Percentiles rank a stretch among this genome's conserved stretches.
phyloP scores from a whole-genome alignment of 2,888 invertebrate species.

The Sesia apiformis region DNA sequence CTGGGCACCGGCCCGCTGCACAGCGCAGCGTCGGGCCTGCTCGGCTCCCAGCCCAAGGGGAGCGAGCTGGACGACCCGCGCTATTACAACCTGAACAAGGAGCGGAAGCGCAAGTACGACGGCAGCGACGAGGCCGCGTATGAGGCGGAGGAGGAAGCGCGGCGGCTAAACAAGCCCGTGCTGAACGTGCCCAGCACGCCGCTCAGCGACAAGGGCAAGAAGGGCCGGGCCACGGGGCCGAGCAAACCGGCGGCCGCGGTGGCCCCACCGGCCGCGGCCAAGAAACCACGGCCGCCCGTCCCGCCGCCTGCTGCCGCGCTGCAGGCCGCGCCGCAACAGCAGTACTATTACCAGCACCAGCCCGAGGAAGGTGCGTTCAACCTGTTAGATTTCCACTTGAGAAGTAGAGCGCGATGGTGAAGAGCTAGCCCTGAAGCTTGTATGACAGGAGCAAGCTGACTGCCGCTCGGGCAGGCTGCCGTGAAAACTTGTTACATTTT shows the following conservation, averaged over 20 bases:
- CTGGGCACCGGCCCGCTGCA: conserved; percentile 62
- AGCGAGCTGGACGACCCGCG: conserved; percentile 80
- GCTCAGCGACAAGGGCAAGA: conserved; percentile 61
- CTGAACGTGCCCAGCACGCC: conserved; percentile 69
- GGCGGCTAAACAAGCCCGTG: conserved; percentile 65
- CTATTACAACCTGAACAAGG: conserved; percentile 83
- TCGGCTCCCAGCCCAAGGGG: conserved; percentile 46
- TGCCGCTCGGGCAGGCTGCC: conserved; percentile 50
- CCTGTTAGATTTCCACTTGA: conserved; percentile 73
- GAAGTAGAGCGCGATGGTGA: conserved; percentile 76
- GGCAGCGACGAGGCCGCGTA: conserved; percentile 79
- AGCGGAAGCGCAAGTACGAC: conserved; percentile 80
- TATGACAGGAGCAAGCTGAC: conserved; percentile 75
- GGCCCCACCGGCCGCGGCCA: conserved; percentile 61
- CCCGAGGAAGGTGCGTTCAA: conserved; percentile 76
- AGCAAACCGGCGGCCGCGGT: conserved; percentile 55
- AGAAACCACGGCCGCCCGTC: conserved; percentile 63
- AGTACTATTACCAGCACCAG: conserved; percentile 74
- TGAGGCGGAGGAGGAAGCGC: conserved; percentile 73
- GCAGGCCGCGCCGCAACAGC: conserved; percentile 64
- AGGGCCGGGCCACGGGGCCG: conserved; percentile 42
- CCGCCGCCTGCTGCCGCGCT: conserved; percentile 58
- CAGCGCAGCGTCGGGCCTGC: conserved; percentile 44
- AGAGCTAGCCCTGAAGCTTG: conserved; percentile 75
- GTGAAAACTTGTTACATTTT: conserved; percentile 75